Evolutionary conservation across 2,888 invertebrate genomes (phyloP).

Genomic region (Lutraria lutraria): DNA sequence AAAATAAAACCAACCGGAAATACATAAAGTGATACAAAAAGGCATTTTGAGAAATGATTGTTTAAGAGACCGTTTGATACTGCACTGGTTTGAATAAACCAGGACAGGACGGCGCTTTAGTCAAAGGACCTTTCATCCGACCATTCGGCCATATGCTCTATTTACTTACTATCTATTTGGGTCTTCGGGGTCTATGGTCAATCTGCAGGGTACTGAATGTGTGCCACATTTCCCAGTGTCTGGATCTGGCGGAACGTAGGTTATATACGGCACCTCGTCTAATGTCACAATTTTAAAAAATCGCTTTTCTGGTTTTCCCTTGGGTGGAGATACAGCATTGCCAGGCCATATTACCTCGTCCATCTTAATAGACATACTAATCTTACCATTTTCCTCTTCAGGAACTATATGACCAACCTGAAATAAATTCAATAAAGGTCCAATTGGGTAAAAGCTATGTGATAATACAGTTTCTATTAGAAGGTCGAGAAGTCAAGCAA

Average conservation of each 20-base stretch:
- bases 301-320: slow-evolving; percentile 98
- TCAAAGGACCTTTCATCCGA: too few species aligned
- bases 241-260: slow-evolving; percentile 94
- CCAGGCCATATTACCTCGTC: slow-evolving; percentile 99
- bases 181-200: slow-evolving; percentile 51
- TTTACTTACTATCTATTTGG: slow-evolving; percentile 35
- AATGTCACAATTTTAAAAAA: slow-evolving; percentile 96
- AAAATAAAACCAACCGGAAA: too few species aligned
- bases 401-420: slow-evolving; percentile 95
- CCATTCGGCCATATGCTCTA: too few species aligned
- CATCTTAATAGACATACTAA: slow-evolving; percentile 93
- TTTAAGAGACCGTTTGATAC: too few species aligned
- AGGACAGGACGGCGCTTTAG: too few species aligned
- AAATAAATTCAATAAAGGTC: neutral
- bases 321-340: slow-evolving; percentile 97
- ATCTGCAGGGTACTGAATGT: slow-evolving; percentile 76
- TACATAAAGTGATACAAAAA: too few species aligned
- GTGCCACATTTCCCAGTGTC: slow-evolving; percentile 72
- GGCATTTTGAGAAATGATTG: too few species aligned
- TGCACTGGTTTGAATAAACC: too few species aligned
- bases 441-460: too few species aligned
- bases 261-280: slow-evolving; percentile 98
- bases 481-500: too few species aligned
- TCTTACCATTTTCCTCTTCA: slow-evolving; percentile 35
- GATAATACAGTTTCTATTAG: too few species aligned